These are phyloP conservation scores for Athalia circularis DNA, from an alignment of 2,888 invertebrate genomes.

Conservation along the genomic window DNA sequence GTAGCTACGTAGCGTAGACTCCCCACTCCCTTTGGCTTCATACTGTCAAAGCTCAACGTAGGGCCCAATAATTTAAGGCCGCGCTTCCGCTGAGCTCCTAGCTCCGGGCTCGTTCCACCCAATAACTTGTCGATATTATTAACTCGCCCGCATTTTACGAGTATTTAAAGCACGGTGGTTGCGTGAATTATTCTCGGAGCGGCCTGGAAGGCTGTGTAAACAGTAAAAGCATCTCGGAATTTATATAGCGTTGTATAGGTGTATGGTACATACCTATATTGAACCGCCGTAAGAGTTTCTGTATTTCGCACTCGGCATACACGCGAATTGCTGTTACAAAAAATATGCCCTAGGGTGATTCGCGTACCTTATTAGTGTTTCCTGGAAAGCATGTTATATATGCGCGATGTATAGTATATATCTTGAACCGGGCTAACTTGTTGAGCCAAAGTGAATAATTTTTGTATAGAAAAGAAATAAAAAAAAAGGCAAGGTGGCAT, in stretches of 20 bases:
- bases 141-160: conserved; percentile 41
- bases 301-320: conserved; percentile 34
- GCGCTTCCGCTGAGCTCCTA: conserved; percentile 35
- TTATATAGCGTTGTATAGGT: conserved; percentile 7
- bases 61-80: conserved; percentile 34
- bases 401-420: not conserved
- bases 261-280: too few relatives aligned
- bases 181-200: conserved; percentile 27
- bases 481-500: too few relatives aligned
- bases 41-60: conserved; percentile 21
- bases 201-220: conserved; percentile 35
- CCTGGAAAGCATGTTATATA: conserved; percentile 33
- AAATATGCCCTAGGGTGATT: conserved; percentile 29
- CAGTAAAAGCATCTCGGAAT: conserved; percentile 36
- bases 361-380: conserved; percentile 28
- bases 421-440: not conserved
- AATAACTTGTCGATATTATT: conserved; percentile 44
- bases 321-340: conserved; percentile 19
- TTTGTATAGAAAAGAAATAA: not conserved
- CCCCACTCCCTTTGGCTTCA: not conserved
- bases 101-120: conserved; percentile 19
- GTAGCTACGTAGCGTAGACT: not conserved
- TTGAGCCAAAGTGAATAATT: conserved; percentile 23
- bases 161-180: conserved; percentile 29
- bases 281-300: conserved; percentile 22